Conservation (phyloP, 2,888 invertebrate species). For the Synanthedon andrenaeformis region DNA sequence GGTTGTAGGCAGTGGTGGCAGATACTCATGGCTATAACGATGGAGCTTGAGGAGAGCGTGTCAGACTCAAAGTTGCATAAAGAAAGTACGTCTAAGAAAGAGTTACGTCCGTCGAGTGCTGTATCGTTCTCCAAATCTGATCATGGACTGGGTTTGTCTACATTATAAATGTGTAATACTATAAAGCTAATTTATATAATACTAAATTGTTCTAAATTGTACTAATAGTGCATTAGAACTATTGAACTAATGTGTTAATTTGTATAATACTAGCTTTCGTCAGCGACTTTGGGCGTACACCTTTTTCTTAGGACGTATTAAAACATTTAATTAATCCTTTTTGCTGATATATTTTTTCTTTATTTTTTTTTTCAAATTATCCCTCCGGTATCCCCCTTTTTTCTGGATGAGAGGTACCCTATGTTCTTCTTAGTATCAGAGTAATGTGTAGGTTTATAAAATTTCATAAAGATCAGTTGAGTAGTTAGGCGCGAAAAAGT, state of each 20-base stretch:
- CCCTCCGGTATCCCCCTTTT: too few species aligned
- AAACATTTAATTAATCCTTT: too few species aligned
- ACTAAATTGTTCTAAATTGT: slow-evolving; percentile 3
- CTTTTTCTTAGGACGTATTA: too few species aligned
- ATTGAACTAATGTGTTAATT: background rate
- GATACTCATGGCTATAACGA: slow-evolving; percentile 59
- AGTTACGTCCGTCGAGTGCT: slow-evolving; percentile 52
- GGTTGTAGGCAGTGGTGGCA: slow-evolving; percentile 19
- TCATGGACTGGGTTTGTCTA: slow-evolving; percentile 45
- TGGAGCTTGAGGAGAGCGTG: slow-evolving; percentile 58
- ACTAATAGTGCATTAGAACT: slow-evolving; percentile 4
- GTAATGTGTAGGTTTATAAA: too few species aligned
- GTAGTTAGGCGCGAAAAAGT: too few species aligned
- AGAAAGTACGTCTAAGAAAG: slow-evolving; percentile 51
- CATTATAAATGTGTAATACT: background rate
- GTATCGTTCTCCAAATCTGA: slow-evolving; percentile 58
- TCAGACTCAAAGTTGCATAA: slow-evolving; percentile 62
- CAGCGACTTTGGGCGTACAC: too few species aligned
- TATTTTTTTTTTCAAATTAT: too few species aligned
- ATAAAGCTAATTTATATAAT: slow-evolving; percentile 6
- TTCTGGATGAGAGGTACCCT: too few species aligned
- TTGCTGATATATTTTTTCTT: too few species aligned
- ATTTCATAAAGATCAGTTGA: too few species aligned
- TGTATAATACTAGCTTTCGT: too few species aligned
- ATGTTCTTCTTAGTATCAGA: too few species aligned